A percentile compares a stretch with the other conserved stretches of the same genome.
These are phyloP conservation scores for Psettodes erumei DNA, from an alignment of 2,113 vertebrate species.

Conservation along the genomic window DNA sequence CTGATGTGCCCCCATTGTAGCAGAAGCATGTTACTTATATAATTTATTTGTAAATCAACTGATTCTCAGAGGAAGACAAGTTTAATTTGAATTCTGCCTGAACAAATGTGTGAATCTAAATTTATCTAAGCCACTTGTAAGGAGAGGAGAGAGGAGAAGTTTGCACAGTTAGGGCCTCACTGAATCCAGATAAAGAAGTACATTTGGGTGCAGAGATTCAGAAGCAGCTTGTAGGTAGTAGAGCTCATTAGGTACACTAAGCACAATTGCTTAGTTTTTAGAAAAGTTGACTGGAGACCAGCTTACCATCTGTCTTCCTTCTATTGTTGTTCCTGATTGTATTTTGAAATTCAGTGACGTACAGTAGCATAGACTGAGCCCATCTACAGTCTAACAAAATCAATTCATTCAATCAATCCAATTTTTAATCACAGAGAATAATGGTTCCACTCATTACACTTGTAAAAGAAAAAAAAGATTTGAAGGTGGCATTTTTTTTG, in stretches of 20 bases:
- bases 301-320: slow-evolving; percentile 66
- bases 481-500: background rate
- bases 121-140: background rate
- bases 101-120: background rate
- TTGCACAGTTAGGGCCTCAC: background rate
- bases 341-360: slow-evolving; percentile 60
- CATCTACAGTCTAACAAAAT: slow-evolving; percentile 11
- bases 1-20: background rate
- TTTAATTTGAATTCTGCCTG: background rate
- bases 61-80: background rate
- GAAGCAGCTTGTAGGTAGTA: background rate
- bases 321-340: slow-evolving; percentile 73
- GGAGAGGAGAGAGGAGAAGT: background rate
- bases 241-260: background rate
- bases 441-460: background rate
- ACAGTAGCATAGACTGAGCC: slow-evolving; percentile 12
- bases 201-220: background rate
- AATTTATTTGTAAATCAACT: background rate
- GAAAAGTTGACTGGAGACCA: slow-evolving; percentile 31
- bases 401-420: no score
- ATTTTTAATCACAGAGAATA: background rate
- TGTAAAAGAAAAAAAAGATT: background rate
- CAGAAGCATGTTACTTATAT: background rate
- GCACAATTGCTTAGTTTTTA: slow-evolving; percentile 25
- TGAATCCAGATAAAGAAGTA: background rate